Percentiles rank a stretch among this genome's conserved stretches.
Conservation (phyloP, 2,113 vertebrate genomes). For the Condylura cristata region DNA sequence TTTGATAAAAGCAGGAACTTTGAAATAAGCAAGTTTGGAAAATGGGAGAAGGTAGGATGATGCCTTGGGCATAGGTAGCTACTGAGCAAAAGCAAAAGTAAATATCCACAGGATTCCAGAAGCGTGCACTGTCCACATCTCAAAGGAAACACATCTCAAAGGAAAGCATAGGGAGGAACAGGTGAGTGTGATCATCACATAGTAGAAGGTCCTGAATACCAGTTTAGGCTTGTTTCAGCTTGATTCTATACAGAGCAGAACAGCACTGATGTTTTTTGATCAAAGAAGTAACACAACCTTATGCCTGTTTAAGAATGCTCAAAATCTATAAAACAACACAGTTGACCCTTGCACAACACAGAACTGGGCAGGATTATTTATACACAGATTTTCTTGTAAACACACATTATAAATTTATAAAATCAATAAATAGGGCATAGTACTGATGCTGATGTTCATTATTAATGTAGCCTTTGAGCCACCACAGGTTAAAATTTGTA, state of each 20-base stretch:
- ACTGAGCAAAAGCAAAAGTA: neutral
- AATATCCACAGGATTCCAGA: neutral
- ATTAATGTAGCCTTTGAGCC: no score
- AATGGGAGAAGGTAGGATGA: neutral
- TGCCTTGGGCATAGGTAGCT: neutral
- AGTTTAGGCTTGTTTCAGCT: neutral
- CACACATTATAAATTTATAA: no score
- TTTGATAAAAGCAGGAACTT: neutral
- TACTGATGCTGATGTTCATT: no score
- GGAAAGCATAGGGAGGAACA: no score
- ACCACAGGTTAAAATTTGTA: no score
- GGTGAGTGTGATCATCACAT: neutral
- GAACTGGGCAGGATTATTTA: no score
- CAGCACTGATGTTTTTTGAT: neutral
- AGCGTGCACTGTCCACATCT: neutral
- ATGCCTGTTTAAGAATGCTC: neutral
- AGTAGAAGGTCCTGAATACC: neutral
- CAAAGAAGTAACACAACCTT: neutral
- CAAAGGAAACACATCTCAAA: fast-evolving
- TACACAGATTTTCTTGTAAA: no score
- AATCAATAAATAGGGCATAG: no score
- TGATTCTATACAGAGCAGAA: neutral
- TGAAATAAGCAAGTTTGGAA: neutral
- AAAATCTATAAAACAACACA: no score
- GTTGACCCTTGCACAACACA: no score